phyloP scores from a whole-genome alignment of 1,140 invertebrate species.

The Octopus sinensis region DNA sequence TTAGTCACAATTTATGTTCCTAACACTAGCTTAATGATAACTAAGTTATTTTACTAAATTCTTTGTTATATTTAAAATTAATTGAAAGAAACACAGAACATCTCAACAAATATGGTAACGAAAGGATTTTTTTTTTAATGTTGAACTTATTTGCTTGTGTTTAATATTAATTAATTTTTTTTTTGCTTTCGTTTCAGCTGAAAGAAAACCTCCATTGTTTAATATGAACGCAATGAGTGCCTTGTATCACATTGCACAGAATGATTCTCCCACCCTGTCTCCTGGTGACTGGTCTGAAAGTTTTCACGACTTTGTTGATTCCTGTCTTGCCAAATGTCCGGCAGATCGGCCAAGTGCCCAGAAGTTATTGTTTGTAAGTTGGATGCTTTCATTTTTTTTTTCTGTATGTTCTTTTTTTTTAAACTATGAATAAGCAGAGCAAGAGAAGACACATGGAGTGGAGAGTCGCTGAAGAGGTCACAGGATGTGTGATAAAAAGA shows the following conservation, averaged over 20 bases:
- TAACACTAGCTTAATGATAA: too few species aligned
- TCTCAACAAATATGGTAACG: too few species aligned
- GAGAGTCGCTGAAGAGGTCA: too few species aligned
- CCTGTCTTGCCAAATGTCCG: constrained; percentile 94
- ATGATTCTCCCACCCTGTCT: constrained; percentile 86
- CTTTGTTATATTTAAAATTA: too few species aligned
- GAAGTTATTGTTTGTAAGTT: constrained; percentile 39
- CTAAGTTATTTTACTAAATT: too few species aligned
- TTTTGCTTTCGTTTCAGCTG: constrained; percentile 64
- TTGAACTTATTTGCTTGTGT: too few species aligned
- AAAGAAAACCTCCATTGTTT: constrained; percentile 98
- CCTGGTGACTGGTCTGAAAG: constrained; percentile 68
- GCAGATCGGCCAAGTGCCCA: constrained; percentile 65
- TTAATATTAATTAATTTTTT: not conserved
- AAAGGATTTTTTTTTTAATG: too few species aligned
- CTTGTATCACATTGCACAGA: constrained; percentile 98
- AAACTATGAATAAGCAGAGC: too few species aligned
- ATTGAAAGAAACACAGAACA: too few species aligned
- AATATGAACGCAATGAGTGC: constrained; percentile 99
- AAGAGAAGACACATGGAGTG: too few species aligned
- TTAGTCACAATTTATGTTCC: too few species aligned
- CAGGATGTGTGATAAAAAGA: too few species aligned
- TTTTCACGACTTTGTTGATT: constrained; percentile 92
- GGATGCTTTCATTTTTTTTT: constrained; percentile 31
- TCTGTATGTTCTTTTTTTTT: not conserved